A percentile compares a stretch with the other conserved stretches of the same genome.
Conservation (phyloP, 2,797 vertebrate species). For the Nothura maculosa region DNA sequence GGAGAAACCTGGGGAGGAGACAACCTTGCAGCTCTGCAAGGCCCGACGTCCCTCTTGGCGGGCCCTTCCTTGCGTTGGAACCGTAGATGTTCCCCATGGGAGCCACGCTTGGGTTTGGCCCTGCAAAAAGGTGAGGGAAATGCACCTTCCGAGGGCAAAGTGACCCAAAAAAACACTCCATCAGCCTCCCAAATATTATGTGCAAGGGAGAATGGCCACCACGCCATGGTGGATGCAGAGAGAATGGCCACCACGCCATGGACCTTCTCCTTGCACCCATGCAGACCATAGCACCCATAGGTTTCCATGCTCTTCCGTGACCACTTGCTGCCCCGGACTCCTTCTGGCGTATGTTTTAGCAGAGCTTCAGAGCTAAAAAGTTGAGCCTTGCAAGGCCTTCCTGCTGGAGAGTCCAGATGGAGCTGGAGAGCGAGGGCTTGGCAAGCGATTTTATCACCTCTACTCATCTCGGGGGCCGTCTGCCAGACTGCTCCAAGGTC, state of each 20-base stretch:
- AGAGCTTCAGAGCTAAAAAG: not conserved
- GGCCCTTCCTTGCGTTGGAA: not conserved
- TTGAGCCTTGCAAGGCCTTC: not conserved
- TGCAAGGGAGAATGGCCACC: not conserved
- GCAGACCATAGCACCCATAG: not conserved
- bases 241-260: too few species aligned
- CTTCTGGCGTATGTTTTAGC: not conserved
- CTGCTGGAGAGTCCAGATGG: not conserved
- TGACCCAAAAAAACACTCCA: not conserved
- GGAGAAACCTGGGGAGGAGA: conserved; percentile 52
- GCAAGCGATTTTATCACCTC: conserved; percentile 17
- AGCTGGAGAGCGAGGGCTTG: conserved; percentile 28
- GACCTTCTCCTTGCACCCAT: not conserved
- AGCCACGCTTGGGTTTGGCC: not conserved
- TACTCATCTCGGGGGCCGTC: not conserved
- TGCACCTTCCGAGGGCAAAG: not conserved
- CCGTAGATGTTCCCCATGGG: not conserved
- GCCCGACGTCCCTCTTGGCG: not conserved
- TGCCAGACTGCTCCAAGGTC: conserved; percentile 49
- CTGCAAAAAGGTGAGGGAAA: not conserved
- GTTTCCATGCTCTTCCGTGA: not conserved
- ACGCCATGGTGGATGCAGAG: not conserved
- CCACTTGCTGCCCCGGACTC: not conserved
- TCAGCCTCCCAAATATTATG: not conserved
- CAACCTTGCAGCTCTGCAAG: not conserved